Evolutionary conservation across 1,140 invertebrate species (phyloP).

Genomic region (Orius insidiosus): DNA sequence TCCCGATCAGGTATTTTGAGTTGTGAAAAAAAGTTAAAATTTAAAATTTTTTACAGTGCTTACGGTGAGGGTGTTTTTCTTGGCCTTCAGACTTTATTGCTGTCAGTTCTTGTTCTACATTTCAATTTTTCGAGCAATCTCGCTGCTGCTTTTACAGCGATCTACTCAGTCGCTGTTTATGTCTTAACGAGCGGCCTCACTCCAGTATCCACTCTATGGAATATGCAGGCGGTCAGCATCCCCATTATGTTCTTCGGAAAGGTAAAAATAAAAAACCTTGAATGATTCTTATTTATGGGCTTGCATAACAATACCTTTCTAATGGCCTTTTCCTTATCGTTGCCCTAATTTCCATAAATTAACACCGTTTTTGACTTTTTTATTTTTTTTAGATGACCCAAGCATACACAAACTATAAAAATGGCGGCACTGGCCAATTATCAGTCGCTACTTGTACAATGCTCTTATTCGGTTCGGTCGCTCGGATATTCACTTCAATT

Average conservation of each 20-base stretch:
- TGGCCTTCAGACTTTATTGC: constrained; percentile 68
- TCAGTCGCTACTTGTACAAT: constrained; percentile 76
- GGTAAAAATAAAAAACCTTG: constrained; percentile 32
- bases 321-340: too few species aligned
- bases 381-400: constrained; percentile 51
- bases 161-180: constrained; percentile 43
- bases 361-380: background rate
- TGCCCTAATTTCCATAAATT: background rate
- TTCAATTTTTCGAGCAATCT: constrained; percentile 39
- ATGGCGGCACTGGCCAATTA: constrained; percentile 88
- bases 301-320: too few species aligned
- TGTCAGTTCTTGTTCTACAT: constrained; percentile 62
- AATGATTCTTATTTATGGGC: too few species aligned
- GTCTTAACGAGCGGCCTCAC: constrained; percentile 55
- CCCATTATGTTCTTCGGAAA: constrained; percentile 79
- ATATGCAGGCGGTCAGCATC: constrained; percentile 71
- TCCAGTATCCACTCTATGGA: constrained; percentile 57
- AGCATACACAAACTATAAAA: constrained; percentile 72
- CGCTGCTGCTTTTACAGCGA: constrained; percentile 45
- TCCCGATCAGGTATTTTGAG: constrained; percentile 80
- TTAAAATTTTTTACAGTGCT: constrained; percentile 39
- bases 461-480: constrained; percentile 73
- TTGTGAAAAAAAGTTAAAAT: constrained; percentile 76
- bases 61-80: constrained; percentile 89
- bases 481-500: constrained; percentile 93